These are phyloP conservation scores for Micromys minutus DNA, from an alignment of 2,113 vertebrate genomes.

Conservation along the genomic window DNA sequence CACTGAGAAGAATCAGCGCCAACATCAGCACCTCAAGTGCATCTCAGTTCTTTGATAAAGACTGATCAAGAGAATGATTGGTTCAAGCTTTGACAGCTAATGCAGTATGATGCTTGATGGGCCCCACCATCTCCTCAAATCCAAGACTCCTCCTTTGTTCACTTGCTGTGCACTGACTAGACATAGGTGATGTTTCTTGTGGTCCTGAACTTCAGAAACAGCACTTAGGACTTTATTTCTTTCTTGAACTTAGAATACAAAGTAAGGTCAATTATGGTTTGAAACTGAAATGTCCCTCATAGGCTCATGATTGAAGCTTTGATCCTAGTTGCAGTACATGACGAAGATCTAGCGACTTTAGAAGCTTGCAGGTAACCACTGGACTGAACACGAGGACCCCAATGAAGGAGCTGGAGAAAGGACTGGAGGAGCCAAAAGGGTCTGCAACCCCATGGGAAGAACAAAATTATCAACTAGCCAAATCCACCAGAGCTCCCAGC, in stretches of 20 bases:
- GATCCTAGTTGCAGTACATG: neutral
- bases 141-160: neutral
- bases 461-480: no score
- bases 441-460: no score
- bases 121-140: neutral
- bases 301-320: neutral
- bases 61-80: neutral
- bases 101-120: accelerated
- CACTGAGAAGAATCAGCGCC: no score
- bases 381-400: no score
- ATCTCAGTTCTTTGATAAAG: neutral
- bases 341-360: neutral
- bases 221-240: neutral
- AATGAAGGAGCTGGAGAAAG: no score
- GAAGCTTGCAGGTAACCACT: no score
- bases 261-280: no score
- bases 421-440: no score
- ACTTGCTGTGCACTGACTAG: neutral
- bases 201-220: neutral
- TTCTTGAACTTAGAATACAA: neutral
- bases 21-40: neutral
- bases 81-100: neutral
- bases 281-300: neutral
- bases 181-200: neutral
- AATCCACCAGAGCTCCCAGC: no score